Evolutionary conservation across 2,113 vertebrate species (phyloP).

Genomic region (Ornithorhynchus anatinus): DNA sequence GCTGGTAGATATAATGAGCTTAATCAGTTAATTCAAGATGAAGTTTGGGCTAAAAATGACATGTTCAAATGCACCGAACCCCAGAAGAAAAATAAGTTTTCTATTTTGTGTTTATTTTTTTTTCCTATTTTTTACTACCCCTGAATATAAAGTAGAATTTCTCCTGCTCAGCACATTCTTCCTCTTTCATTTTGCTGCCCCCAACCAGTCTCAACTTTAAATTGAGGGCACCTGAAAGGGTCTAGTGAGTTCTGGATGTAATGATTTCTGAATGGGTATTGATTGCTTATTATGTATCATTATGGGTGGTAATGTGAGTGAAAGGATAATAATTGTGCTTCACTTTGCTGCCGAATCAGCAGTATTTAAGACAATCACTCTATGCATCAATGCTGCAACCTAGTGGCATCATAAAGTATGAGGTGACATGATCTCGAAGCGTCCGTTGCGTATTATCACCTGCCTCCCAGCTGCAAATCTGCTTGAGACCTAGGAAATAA

Average conservation of each 20-base stretch:
- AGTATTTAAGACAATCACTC: neutral
- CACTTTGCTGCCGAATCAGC: slow-evolving; percentile 42
- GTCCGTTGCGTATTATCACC: neutral
- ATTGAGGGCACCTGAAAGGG: too few species aligned
- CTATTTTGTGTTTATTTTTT: neutral
- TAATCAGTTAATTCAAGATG: neutral
- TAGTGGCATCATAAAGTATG: slow-evolving; percentile 55
- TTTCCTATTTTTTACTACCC: accelerated
- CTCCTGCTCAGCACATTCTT: too few species aligned
- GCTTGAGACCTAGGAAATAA: slow-evolving; percentile 37
- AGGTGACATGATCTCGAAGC: slow-evolving; percentile 28
- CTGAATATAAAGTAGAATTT: neutral
- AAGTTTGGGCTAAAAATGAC: too few species aligned
- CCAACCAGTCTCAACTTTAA: too few species aligned
- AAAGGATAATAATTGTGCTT: slow-evolving; percentile 1
- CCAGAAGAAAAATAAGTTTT: too few species aligned
- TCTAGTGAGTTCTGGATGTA: neutral
- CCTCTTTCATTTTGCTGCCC: too few species aligned
- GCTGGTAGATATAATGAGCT: neutral
- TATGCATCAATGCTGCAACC: slow-evolving; percentile 57
- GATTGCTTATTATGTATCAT: slow-evolving; percentile 5
- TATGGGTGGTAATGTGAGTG: slow-evolving; percentile 7
- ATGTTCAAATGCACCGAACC: too few species aligned
- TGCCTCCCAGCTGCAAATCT: slow-evolving; percentile 25
- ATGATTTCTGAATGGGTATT: neutral